A percentile compares a stretch with the other conserved stretches of the same genome.
Conservation (phyloP, 2,888 invertebrate genomes). For the Mallateleia sp. region DNA sequence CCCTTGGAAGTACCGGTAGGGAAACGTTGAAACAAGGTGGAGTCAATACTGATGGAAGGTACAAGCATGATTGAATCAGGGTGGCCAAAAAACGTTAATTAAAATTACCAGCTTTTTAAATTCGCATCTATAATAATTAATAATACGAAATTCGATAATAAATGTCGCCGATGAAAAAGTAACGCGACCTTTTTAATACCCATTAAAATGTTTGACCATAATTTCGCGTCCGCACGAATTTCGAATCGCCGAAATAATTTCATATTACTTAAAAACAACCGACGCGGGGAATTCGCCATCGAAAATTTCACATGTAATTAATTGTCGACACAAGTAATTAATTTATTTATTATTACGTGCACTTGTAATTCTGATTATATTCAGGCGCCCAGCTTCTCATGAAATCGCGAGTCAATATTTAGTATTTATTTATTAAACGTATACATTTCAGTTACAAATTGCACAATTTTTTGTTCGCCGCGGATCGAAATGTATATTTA, state of each 20-base stretch:
- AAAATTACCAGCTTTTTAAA: no score
- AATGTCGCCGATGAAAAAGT: no score
- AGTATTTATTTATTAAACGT: not conserved
- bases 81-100: no score
- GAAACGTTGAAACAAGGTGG: no score
- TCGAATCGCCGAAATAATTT: not conserved
- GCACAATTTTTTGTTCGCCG: no score
- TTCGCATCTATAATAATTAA: no score
- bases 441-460: not conserved
- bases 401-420: not conserved
- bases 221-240: not conserved
- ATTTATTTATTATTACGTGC: not conserved
- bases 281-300: not conserved
- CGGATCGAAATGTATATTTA: not conserved
- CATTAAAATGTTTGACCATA: not conserved
- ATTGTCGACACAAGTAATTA: conserved; percentile 23
- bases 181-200: no score
- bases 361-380: conserved; percentile 10
- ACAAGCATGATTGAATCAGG: no score
- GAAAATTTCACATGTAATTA: conserved; percentile 16
- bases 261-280: not conserved
- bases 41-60: no score
- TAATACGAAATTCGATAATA: no score
- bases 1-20: no score
- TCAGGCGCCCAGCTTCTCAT: not conserved